Evolutionary conservation across 2,888 invertebrate genomes (phyloP), one percentile per base, ranked within the genome.

Genomic region (Trachelus iudaicus): DNA sequence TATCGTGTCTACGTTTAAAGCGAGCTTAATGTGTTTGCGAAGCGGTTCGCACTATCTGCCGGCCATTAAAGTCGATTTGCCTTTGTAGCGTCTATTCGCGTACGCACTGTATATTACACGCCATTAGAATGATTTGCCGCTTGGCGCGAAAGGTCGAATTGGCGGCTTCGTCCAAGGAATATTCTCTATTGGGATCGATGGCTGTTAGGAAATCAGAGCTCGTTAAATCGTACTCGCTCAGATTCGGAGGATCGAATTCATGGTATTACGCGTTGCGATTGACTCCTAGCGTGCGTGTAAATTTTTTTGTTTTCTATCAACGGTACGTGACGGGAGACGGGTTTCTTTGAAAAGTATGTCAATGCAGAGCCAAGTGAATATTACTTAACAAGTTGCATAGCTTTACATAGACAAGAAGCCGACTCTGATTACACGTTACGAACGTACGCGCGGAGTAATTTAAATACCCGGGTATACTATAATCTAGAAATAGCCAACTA

Each of bases 1-100:
- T 86, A 87, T 88, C 87, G 77, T 78, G 56, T 76, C 79, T 77
- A 79, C 79, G 76, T 79, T 76, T 82, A 78, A 78, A 69, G 79
- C 84, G 80, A 79, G 76, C 78, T 75, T 83, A 85, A 85, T 87
- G 81, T 84, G 85, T 85, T 82, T 81, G 77, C 81, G 76, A 81
- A 77, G 79, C 78, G 75, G 79, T 80, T 79, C 69, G 77, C 78
- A 75, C 81, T 84, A 83, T 83, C 81, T 78, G 77, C 77, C 77
- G 79, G 79, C 78, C 76, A 82, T 81, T 81, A 80, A 77, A 79
- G 77, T 77, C 71, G 81, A 76, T 77, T 85, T 82, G 84, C 56
- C 56, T 56, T 56, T 9, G 15, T 13, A 15, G 40, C 1, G 23
- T 23, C 9, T 9, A 9, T 23, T n/a, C n/a, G 56, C 23, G 23